A percentile compares a stretch with the other conserved stretches of the same genome.
These are phyloP conservation scores for Bos javanicus DNA, from an alignment of 2,113 vertebrate genomes.

Conservation along the genomic window DNA sequence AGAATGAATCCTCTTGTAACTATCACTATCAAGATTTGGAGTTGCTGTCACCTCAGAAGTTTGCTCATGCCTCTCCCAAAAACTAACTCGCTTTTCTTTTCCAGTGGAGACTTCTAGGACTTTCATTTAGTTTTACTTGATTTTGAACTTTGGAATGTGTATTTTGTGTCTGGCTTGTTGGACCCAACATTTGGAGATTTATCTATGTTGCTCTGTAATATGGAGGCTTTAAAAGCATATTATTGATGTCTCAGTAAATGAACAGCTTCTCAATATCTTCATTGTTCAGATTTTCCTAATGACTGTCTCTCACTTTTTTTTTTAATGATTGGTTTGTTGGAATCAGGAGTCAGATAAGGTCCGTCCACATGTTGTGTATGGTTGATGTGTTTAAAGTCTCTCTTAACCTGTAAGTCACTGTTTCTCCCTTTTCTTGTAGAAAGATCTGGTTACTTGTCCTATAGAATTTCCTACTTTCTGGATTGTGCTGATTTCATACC, in stretches of 20 bases:
- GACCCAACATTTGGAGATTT: not conserved
- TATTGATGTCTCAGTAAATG: not conserved
- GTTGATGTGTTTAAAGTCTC: not conserved
- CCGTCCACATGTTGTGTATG: not conserved
- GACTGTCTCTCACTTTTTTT: not conserved
- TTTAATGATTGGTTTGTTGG: not conserved
- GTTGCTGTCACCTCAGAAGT: not conserved
- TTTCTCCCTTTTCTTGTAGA: not conserved
- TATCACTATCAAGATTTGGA: not conserved
- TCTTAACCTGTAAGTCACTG: not conserved
- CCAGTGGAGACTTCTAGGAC: not conserved
- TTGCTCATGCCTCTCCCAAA: not conserved
- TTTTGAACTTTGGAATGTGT: not conserved
- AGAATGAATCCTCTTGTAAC: not conserved
- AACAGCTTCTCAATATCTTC: not conserved
- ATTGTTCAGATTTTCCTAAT: not conserved
- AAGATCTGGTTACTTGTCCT: not conserved
- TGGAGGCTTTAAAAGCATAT: not conserved
- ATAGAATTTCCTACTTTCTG: not conserved
- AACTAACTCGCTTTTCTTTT: not conserved
- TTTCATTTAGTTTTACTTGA: not conserved
- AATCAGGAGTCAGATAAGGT: not conserved
- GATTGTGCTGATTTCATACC: not conserved
- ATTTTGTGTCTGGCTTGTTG: not conserved
- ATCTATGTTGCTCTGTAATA: not conserved